Conservation (phyloP, 2,888 invertebrate species). For the Caenorhabditis angaria region DNA sequence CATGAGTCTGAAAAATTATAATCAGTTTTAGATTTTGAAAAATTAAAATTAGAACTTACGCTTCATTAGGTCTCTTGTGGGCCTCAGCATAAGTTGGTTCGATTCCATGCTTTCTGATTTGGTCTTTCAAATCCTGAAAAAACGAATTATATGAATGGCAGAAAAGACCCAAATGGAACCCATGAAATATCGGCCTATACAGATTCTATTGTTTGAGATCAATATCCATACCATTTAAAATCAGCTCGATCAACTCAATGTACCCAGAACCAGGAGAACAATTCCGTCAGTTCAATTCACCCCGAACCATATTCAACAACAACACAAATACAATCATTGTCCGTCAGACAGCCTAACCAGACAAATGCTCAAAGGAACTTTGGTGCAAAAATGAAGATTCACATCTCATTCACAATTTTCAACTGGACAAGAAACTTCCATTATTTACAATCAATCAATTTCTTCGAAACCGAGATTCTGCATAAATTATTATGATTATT, state of each 20-base stretch:
- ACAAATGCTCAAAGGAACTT: not conserved
- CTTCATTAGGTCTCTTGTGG: slow-evolving; percentile 87
- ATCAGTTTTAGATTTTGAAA: not conserved
- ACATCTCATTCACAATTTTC: not conserved
- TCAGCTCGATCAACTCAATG: not conserved
- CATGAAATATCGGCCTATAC: too few species aligned
- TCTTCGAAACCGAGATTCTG: slow-evolving; percentile 4
- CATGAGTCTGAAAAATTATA: slow-evolving; percentile 81
- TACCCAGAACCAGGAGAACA: not conserved
- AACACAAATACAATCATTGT: not conserved
- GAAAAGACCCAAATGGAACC: too few species aligned
- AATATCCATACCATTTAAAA: not conserved
- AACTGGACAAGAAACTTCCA: slow-evolving; percentile 3
- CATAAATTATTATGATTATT: slow-evolving; percentile 5
- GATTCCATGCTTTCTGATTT: slow-evolving; percentile 93
- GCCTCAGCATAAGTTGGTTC: slow-evolving; percentile 99
- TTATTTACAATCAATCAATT: slow-evolving; percentile 4
- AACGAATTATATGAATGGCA: not conserved
- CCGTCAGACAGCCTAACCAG: slow-evolving; percentile 1
- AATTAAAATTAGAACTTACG: slow-evolving; percentile 73
- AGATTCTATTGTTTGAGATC: too few species aligned
- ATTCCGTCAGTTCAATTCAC: not conserved
- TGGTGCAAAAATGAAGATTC: not conserved
- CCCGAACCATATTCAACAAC: not conserved
- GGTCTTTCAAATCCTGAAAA: slow-evolving; percentile 90